Percentiles rank a stretch among this genome's conserved stretches.
Conservation (phyloP, 30 jellyfish, hydroid and myxozoan species). For the Clytia hemisphaerica region DNA sequence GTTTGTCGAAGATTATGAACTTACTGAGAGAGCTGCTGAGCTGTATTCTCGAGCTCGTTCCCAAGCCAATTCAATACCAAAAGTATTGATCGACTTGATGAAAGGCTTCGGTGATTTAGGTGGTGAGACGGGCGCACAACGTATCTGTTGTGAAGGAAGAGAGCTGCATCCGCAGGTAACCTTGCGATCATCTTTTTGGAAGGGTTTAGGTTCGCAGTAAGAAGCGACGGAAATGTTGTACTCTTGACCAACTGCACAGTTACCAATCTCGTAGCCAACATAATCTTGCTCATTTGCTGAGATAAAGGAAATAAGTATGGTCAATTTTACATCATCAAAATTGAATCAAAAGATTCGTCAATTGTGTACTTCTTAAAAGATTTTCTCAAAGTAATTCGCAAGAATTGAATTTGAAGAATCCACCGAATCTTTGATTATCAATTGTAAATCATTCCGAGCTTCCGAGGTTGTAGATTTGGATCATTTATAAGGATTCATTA, state of each 20-base stretch:
- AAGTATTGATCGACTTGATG: conserved; percentile 13
- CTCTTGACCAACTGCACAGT: conserved; percentile 48
- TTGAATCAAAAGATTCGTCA: not conserved
- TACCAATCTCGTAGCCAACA: conserved; percentile 31
- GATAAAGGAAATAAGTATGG: not conserved
- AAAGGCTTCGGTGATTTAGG: conserved; percentile 41
- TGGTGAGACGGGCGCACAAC: conserved; percentile 54
- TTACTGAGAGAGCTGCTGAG: conserved; percentile 43
- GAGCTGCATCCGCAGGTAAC: conserved; percentile 58
- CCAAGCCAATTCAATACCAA: conserved; percentile 42
- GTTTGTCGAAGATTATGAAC: not conserved
- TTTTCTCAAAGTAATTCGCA: no score
- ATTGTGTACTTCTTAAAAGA: no score
- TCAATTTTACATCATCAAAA: not conserved
- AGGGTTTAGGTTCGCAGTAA: conserved; percentile 22
- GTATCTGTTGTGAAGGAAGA: conserved; percentile 1
- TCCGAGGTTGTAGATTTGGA: no score
- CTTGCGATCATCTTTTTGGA: not conserved
- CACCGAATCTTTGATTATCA: no score
- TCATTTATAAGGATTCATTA: no score
- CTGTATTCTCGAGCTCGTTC: conserved; percentile 43
- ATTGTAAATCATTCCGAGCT: no score
- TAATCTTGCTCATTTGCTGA: conserved; percentile 35
- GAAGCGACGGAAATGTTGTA: conserved; percentile 22
- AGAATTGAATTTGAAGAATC: no score